Base-by-base conservation (phyloP, 1,140 invertebrate species). In the Triops cancriformis region DNA sequence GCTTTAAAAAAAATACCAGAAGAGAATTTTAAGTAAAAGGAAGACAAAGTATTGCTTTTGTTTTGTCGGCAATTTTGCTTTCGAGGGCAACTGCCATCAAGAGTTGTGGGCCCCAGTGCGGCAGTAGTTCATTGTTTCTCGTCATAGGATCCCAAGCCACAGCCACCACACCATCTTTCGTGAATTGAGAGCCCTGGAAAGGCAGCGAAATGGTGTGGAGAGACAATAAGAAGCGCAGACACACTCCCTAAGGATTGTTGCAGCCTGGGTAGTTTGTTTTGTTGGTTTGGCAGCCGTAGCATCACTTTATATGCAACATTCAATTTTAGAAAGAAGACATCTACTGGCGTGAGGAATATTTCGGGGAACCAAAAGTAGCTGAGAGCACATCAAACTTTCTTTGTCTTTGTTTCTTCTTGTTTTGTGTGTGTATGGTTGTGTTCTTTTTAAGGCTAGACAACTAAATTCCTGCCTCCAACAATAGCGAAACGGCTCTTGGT, bases 291-390 rank as follows among this genome's bases (percentile, higher is more conserved):
- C 31, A 37, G 31, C 31, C 7, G 31, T 11, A 18, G 7, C 51
- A 64, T 64, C 51, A 64, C 51, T 64, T 64, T 64, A 64, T 64
- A 64, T 64, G 51, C 51, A 64, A 23, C 51, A 64, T 64, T 64
- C 51, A 64, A 64, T 23, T 64, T 64, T 64, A 64, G 51, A 64
- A 23, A 64, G 51, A 64, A 64, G 51, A 64, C 14, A 64, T n/a
- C 51, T 18, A 18, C 51, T 14, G n/a, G 51, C 14, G 18, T 23
- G 23, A 64, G 51, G 18, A 64, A 64, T 18, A 23, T n/a, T n/a
- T 6, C 6, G n/a, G 23, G 5, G 51, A 64, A 5, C 14, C 18
- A 64, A 23, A 23, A 64, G 23, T 23, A 64, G 9, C 14, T 37
- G 23, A 64, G n/a, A 64, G 51, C 14, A 10, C 23, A 64, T 64